Evolutionary conservation across 2,797 vertebrate genomes (phyloP).

Genomic region (Anniella stebbinsi): DNA sequence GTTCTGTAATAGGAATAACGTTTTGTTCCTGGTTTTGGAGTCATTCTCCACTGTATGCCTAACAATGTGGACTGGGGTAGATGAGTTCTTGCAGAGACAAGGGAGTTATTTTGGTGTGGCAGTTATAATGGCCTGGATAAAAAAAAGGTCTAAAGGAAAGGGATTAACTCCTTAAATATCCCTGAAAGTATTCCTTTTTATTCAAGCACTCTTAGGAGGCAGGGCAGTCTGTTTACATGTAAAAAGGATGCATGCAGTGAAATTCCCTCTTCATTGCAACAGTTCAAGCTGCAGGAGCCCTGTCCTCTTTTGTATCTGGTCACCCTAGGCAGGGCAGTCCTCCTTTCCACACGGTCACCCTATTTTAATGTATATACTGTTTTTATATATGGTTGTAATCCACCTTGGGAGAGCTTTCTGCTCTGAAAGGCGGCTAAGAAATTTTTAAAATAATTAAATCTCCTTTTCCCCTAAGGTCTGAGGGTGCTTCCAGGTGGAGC

Average conservation of each 20-base stretch:
- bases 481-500: background rate
- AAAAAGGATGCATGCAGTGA: too few species aligned
- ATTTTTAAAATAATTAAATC: too few species aligned
- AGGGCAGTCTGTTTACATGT: background rate
- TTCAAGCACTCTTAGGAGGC: background rate
- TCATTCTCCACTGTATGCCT: background rate
- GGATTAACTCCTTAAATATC: slow-evolving; percentile 3
- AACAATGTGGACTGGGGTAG: background rate
- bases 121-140: background rate
- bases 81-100: background rate
- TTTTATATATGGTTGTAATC: too few species aligned
- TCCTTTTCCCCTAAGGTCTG: background rate
- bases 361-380: too few species aligned
- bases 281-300: too few species aligned
- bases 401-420: too few species aligned
- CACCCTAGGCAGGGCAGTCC: too few species aligned
- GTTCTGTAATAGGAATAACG: too few species aligned
- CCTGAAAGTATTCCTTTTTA: background rate
- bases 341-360: too few species aligned
- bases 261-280: too few species aligned
- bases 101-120: background rate
- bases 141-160: background rate
- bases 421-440: too few species aligned
- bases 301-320: too few species aligned
- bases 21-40: background rate